phyloP scores from a whole-genome alignment of 2,797 vertebrate species.

The Xenentodon cancila region DNA sequence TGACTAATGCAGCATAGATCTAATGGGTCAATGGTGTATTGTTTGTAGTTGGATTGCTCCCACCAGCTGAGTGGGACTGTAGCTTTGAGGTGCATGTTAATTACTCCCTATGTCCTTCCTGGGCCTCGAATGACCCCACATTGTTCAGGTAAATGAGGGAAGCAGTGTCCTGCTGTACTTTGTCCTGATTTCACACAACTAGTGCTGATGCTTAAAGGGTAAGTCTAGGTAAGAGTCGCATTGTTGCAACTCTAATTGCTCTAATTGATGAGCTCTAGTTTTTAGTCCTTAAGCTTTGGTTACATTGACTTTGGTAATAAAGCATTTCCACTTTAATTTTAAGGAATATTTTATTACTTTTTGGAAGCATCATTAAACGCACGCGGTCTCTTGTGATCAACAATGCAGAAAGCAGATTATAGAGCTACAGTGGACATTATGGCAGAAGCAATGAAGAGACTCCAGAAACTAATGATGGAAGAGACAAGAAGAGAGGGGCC shows the following conservation, averaged over 20 bases:
- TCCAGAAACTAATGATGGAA: too few relatives aligned
- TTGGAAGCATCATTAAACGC: too few relatives aligned
- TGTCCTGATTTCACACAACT: conserved; percentile 56
- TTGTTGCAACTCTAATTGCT: conserved; percentile 32
- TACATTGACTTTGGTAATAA: too few relatives aligned
- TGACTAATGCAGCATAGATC: conserved; percentile 16
- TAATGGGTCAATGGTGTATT: conserved; percentile 17
- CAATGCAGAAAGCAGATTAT: too few relatives aligned
- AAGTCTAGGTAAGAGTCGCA: conserved; percentile 33
- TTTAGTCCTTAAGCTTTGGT: neutral
- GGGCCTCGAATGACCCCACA: conserved; percentile 36
- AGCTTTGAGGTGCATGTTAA: conserved; percentile 43
- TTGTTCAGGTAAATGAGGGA: conserved; percentile 42
- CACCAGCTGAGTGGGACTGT: conserved; percentile 26
- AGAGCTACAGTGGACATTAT: too few relatives aligned
- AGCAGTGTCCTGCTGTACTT: conserved; percentile 44
- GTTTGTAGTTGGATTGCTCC: conserved; percentile 32
- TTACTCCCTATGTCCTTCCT: conserved; percentile 32
- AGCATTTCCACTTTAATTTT: too few relatives aligned
- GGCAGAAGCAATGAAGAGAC: too few relatives aligned
- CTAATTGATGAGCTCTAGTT: conserved; percentile 15
- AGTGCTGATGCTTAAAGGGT: conserved; percentile 29
- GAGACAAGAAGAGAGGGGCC: too few relatives aligned
- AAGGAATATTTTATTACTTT: too few relatives aligned
- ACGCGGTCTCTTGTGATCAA: too few relatives aligned